These are phyloP conservation scores for Arothron firmamentum DNA, from an alignment of 2,113 vertebrate species.

Conservation along the genomic window DNA sequence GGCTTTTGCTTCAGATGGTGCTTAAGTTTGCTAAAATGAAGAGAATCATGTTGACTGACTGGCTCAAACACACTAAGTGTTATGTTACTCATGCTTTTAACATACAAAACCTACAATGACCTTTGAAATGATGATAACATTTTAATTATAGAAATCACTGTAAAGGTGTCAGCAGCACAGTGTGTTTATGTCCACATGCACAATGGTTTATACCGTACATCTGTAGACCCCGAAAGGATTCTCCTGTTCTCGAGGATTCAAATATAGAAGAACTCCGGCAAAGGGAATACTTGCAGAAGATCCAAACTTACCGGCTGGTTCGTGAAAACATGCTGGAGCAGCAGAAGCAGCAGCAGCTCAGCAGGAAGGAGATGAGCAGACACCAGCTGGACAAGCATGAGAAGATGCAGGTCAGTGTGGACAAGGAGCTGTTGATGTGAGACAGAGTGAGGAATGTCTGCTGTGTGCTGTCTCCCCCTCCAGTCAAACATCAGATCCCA, in stretches of 20 bases:
- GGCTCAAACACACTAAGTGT: background rate
- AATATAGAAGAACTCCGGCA: constrained; percentile 69
- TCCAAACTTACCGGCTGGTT: constrained; percentile 77
- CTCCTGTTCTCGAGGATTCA: constrained; percentile 68
- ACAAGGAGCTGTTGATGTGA: background rate
- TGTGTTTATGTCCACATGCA: background rate
- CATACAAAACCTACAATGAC: background rate
- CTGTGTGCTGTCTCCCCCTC: background rate
- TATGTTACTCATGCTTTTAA: constrained; percentile 2
- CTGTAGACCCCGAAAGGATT: constrained; percentile 65
- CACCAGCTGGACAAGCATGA: constrained; percentile 74
- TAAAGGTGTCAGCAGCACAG: background rate
- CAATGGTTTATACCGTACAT: constrained; percentile 6
- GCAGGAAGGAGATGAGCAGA: constrained; percentile 67
- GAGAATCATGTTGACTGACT: background rate
- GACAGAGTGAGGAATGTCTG: background rate
- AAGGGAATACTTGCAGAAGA: constrained; percentile 71
- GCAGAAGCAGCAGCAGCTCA: constrained; percentile 65
- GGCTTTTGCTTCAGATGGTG: background rate
- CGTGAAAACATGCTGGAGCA: constrained; percentile 69
- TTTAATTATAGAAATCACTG: background rate
- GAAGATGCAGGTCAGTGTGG: constrained; percentile 74
- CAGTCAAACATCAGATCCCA: background rate
- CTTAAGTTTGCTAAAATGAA: constrained; percentile 1
- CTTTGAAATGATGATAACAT: background rate